These are phyloP conservation scores for Bombus affinis DNA, from an alignment of 1,140 invertebrate species.

Conservation along the genomic window DNA sequence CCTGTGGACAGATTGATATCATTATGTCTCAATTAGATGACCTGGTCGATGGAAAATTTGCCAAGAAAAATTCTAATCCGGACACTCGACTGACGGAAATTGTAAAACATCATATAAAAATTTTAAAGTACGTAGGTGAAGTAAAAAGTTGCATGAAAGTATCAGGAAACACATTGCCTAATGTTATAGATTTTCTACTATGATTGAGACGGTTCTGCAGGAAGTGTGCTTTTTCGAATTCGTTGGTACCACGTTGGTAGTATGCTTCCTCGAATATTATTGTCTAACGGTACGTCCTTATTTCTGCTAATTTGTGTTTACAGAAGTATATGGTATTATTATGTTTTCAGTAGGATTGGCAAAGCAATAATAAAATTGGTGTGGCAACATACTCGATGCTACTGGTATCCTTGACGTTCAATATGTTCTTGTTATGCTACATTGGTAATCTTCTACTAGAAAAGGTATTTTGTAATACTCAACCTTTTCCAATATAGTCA, in stretches of 20 bases:
- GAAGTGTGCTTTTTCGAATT: constrained; percentile 68
- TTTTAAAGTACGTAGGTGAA: constrained; percentile 35
- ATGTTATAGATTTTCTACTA: constrained; percentile 58
- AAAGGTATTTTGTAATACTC: constrained; percentile 54
- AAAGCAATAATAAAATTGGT: constrained; percentile 56
- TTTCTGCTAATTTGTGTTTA: neutral
- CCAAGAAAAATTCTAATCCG: neutral
- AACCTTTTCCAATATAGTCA: neutral
- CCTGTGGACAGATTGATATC: constrained; percentile 61
- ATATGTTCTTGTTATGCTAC: constrained; percentile 72
- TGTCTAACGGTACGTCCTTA: constrained; percentile 63
- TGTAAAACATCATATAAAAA: constrained; percentile 43
- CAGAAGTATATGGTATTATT: neutral
- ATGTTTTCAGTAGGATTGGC: constrained; percentile 60
- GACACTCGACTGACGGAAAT: constrained; percentile 37
- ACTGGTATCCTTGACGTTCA: constrained; percentile 64
- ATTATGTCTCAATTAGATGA: constrained; percentile 45
- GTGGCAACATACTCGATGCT: constrained; percentile 57
- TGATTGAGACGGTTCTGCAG: constrained; percentile 63
- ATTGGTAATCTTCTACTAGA: constrained; percentile 68
- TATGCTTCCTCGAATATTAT: constrained; percentile 71
- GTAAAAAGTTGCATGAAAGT: neutral
- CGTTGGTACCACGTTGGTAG: constrained; percentile 62
- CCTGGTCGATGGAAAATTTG: constrained; percentile 32
- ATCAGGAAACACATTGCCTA: neutral